Evolutionary conservation across 2,888 invertebrate genomes (phyloP), one percentile per base, ranked within the genome.

Genomic region (Cinara cedri): DNA sequence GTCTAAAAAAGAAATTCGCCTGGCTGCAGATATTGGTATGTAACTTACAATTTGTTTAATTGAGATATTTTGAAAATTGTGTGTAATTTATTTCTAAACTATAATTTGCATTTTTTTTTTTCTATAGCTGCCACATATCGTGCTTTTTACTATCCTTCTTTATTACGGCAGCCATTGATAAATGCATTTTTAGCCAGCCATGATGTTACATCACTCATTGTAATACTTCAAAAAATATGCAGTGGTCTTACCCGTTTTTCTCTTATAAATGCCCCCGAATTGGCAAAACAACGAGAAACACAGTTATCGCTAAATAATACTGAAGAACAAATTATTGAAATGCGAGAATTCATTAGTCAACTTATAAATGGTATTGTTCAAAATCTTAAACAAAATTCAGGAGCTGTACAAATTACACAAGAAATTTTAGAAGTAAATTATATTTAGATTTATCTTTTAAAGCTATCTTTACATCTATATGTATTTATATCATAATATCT

Each of bases 1-100:
- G 16, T 85, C 86, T 1, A 84, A 86, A 0, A 87, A 88, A n/a
- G 87, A 91, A 75, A 85, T 92, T 0, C 85, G 87, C 49, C 88
- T 89, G 72, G 93, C 93, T 0, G 89, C 90, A 0, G 85, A 88
- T 65, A 88, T 93, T 72, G 89, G 91, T 84, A 86, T 13, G 6
- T 24, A 70, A 60, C 14, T 62, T 55, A 9, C n/a, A n/a, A n/a
- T n/a, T n/a, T n/a, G n/a, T n/a, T n/a, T 34, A 34, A 34, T 34
- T 34, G 34, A 34, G 34, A 3, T 34, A 34, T 34, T 34, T 4
- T 34, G 6, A 34, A 34, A 34, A 34, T 34, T 34, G 34, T 34
- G 3, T 34, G 34, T 6, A 34, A 6, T 34, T 34, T 34, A 34
- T 34, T 4, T 34, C 34, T 34, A 13, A 44, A 84, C 84, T 82